Conservation (phyloP, 2,888 invertebrate species). For the Calliopum simillimum region DNA sequence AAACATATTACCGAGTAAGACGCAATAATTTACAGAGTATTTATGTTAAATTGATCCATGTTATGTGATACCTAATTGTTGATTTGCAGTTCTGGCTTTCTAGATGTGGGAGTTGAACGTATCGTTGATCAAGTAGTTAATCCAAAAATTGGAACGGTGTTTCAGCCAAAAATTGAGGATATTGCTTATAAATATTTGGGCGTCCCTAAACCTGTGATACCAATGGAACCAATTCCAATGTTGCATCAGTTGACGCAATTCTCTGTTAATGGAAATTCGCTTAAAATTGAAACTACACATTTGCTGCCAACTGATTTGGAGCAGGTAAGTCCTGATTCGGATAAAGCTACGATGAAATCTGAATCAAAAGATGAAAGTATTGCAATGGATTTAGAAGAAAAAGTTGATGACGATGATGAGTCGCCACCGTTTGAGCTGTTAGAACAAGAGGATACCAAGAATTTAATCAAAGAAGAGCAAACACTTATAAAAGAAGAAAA, state of each 20-base stretch:
- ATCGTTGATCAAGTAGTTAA: conserved; percentile 97
- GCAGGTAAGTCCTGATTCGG: conserved; percentile 84
- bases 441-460: conserved; percentile 31
- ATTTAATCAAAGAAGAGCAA: neutral
- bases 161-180: conserved; percentile 91
- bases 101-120: conserved; percentile 91
- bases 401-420: conserved; percentile 70
- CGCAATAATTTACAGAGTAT: neutral
- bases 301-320: conserved; percentile 82
- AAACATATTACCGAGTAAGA: conserved; percentile 89
- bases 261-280: conserved; percentile 54
- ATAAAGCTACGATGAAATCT: conserved; percentile 70
- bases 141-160: conserved; percentile 88
- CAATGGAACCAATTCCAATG: conserved; percentile 49
- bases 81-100: conserved; percentile 78
- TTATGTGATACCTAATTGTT: neutral
- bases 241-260: conserved; percentile 55
- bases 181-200: conserved; percentile 89
- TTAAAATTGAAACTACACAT: conserved; percentile 66
- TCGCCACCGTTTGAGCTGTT: conserved; percentile 77
- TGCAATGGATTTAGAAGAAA: conserved; percentile 57
- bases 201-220: conserved; percentile 72
- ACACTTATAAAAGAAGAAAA: too few relatives aligned
- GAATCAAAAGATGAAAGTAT: conserved; percentile 61
- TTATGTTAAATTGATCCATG: neutral